Percentiles rank a stretch among this genome's conserved stretches.
phyloP scores from a whole-genome alignment of 2,113 vertebrate species.

The Caloenas nicobarica region DNA sequence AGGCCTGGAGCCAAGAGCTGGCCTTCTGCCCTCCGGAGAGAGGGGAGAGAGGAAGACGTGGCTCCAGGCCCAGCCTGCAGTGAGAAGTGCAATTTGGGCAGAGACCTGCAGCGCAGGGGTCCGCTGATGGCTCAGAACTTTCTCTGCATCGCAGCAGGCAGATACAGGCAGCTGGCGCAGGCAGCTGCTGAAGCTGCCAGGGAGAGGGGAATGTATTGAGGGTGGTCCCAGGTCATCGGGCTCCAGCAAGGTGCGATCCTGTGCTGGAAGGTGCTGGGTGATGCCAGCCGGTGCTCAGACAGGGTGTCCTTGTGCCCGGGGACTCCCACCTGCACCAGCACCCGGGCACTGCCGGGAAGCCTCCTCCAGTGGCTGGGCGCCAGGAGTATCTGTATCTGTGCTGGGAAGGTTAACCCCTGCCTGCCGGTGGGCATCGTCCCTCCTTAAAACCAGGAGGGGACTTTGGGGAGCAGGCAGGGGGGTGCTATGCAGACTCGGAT shows the following conservation, averaged over 20 bases:
- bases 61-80: slow-evolving; percentile 7
- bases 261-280: neutral
- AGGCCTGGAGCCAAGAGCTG: slow-evolving; percentile 16
- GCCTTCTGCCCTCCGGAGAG: neutral
- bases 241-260: neutral
- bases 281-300: neutral
- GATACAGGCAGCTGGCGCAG: neutral
- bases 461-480: neutral
- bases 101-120: accelerated
- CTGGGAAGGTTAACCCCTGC: neutral
- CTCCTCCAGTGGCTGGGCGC: neutral
- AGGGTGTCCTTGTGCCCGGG: neutral
- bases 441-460: neutral
- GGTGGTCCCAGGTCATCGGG: neutral
- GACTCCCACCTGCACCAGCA: neutral
- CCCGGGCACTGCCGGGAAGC: neutral
- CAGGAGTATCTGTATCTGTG: neutral
- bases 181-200: neutral
- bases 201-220: neutral
- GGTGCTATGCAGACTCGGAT: accelerated
- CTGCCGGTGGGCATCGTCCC: neutral
- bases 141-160: accelerated
- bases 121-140: accelerated
- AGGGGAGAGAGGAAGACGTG: neutral
- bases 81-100: slow-evolving; percentile 2